A percentile compares a stretch with the other conserved stretches of the same genome.
phyloP scores from a whole-genome alignment of 53 echinoderm and acorn worm genomes.

The Hippasteria phrygiana region DNA sequence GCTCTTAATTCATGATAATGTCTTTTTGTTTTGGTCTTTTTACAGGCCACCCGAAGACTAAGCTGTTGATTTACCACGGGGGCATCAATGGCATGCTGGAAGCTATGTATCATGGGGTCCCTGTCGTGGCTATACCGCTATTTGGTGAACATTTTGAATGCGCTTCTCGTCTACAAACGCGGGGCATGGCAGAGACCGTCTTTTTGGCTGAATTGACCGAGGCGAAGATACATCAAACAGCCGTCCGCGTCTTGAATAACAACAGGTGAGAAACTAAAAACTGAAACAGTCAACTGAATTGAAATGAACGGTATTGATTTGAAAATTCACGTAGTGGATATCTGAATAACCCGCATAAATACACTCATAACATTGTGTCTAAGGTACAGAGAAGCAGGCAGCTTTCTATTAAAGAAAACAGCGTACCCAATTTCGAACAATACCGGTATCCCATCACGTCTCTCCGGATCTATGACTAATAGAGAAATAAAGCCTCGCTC shows the following conservation, averaged over 20 bases:
- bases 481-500: no score
- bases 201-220: neutral
- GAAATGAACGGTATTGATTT: no score
- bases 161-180: constrained; percentile 22
- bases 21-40: neutral
- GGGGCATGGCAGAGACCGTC: constrained; percentile 59
- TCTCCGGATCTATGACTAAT: no score
- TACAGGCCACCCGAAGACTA: constrained; percentile 59
- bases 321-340: no score
- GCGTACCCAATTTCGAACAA: no score
- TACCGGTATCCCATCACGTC: no score
- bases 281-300: no score
- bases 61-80: constrained; percentile 66
- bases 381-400: no score
- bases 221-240: constrained; percentile 51
- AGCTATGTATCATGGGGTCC: constrained; percentile 58
- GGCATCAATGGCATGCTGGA: constrained; percentile 65
- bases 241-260: constrained; percentile 40
- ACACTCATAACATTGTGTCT: no score
- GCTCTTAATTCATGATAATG: no score
- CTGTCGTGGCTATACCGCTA: constrained; percentile 54
- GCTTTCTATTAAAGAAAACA: no score
- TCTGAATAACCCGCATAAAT: no score
- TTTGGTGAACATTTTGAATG: constrained; percentile 50
- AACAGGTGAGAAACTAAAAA: constrained; percentile 23